Conservation (phyloP, 2,113 vertebrate species). For the Xiphias gladius region DNA sequence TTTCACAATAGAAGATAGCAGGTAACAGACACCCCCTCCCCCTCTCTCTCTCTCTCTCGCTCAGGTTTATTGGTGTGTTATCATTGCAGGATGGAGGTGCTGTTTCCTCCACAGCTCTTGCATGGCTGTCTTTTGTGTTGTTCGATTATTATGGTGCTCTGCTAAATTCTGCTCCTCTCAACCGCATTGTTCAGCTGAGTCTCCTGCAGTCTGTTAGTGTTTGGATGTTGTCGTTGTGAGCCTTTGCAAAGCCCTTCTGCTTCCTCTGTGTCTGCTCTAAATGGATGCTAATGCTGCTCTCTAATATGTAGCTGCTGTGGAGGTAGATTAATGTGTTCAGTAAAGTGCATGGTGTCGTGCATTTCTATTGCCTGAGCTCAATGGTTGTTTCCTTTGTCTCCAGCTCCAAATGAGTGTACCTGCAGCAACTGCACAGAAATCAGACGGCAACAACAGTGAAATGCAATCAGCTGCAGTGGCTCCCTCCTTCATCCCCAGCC, state of each 20-base stretch:
- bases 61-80: constrained; percentile 66
- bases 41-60: constrained; percentile 22
- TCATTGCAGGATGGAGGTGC: constrained; percentile 68
- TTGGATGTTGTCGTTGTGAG: constrained; percentile 43
- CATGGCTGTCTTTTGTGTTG: constrained; percentile 75
- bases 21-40: constrained; percentile 64
- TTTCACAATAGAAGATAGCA: constrained; percentile 73
- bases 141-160: constrained; percentile 46
- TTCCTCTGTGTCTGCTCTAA: constrained; percentile 30
- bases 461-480: constrained; percentile 89
- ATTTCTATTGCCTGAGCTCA: constrained; percentile 28
- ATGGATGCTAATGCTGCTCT: constrained; percentile 58
- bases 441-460: constrained; percentile 84
- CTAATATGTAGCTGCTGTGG: constrained; percentile 19
- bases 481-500: constrained; percentile 81
- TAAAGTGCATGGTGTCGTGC: constrained; percentile 38
- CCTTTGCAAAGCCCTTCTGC: constrained; percentile 21
- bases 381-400: constrained; percentile 58
- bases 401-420: constrained; percentile 86
- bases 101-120: constrained; percentile 65
- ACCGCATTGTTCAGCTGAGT: constrained; percentile 49
- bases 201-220: constrained; percentile 52
- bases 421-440: constrained; percentile 84
- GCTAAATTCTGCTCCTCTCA: constrained; percentile 37
- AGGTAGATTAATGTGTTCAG: constrained; percentile 26